Evolutionary conservation across 2,888 invertebrate species (phyloP), one percentile per base, ranked within the genome.

Genomic region (Sericinus montela): DNA sequence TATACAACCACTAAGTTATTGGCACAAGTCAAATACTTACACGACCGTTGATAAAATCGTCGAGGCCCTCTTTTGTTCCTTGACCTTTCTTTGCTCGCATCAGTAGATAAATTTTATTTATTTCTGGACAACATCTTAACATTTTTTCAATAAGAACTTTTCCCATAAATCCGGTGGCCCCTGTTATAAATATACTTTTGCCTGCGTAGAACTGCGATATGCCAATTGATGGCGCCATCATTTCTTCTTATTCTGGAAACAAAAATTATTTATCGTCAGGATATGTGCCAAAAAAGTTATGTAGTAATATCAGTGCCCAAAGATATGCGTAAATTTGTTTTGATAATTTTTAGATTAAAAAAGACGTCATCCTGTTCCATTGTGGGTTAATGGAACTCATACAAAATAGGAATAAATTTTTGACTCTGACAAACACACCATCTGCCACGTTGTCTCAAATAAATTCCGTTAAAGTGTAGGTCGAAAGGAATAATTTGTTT

Each of bases 131-230:
- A 51, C 91, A 91, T 51, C 93, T 79, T 0, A 96, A 79, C 0
- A 96, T 75, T 66, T 96, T 96, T 67, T 95, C 94, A 9, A 96
- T 89, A 13, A 96, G 76, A 3, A 95, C 93, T 77, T 96, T 96
- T 5, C 96, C 96, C 86, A 97, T 91, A 63, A 96, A 97, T 1
- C 96, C 96, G 0, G 95, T 95, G 0, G 92, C 93, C 0, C 96
- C 97, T 0, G 96, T 97, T 42, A 97, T 89, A 61, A 97, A 91
- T 2, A 97, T 80, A 1, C 90, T 81, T 60, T 92, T 90, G 1
- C 80, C 82, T 0, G 83, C 77, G 70, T 91, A 92, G 90, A 91
- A 93, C 64, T 91, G 85, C 0, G 88, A 69, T 47, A 91, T 85
- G 58, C 72, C 73, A 14, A 77, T 56, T 71, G 79, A 67, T 60